phyloP scores from a whole-genome alignment of 2,113 vertebrate species.

The Paramisgurnus dabryanus region DNA sequence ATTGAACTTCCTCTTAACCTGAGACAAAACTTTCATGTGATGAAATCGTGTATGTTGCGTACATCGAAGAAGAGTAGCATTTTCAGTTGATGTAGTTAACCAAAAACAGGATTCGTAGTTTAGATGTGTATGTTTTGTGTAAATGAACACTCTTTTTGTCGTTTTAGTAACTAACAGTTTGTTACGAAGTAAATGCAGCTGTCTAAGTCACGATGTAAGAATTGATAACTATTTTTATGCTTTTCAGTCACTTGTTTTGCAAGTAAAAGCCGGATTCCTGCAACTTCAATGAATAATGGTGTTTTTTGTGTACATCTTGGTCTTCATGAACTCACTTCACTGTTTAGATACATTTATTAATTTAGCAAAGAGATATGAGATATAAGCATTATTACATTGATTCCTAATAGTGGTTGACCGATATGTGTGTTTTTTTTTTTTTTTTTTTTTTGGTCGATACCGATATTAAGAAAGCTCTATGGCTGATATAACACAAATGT shows the following conservation, averaged over 20 bases:
- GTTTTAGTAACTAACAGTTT: slow-evolving; percentile 51
- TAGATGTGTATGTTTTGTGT: slow-evolving; percentile 36
- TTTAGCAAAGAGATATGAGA: too few species aligned
- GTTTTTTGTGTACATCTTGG: slow-evolving; percentile 21
- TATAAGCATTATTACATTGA: too few species aligned
- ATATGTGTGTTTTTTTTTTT: too few species aligned
- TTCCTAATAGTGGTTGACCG: too few species aligned
- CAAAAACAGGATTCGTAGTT: slow-evolving; percentile 16
- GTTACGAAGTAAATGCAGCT: slow-evolving; percentile 24
- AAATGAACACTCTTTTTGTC: slow-evolving; percentile 36
- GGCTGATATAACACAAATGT: too few species aligned
- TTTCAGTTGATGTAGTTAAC: slow-evolving; percentile 17
- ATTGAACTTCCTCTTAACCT: slow-evolving; percentile 22
- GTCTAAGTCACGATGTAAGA: slow-evolving; percentile 17
- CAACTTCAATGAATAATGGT: slow-evolving; percentile 1
- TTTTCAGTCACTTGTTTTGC: slow-evolving; percentile 33
- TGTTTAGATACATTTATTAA: neutral
- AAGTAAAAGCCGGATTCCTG: slow-evolving; percentile 29
- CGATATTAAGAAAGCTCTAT: too few species aligned
- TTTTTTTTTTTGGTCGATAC: too few species aligned
- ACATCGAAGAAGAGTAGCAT: slow-evolving; percentile 42
- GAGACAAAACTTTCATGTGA: slow-evolving; percentile 38
- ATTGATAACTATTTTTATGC: slow-evolving; percentile 32
- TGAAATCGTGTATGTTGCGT: slow-evolving; percentile 34
- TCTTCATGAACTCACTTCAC: neutral